A percentile compares a stretch with the other conserved stretches of the same genome.
These are phyloP conservation scores for Entelurus aequoreus DNA, from an alignment of 2,113 vertebrate species.

Conservation along the genomic window DNA sequence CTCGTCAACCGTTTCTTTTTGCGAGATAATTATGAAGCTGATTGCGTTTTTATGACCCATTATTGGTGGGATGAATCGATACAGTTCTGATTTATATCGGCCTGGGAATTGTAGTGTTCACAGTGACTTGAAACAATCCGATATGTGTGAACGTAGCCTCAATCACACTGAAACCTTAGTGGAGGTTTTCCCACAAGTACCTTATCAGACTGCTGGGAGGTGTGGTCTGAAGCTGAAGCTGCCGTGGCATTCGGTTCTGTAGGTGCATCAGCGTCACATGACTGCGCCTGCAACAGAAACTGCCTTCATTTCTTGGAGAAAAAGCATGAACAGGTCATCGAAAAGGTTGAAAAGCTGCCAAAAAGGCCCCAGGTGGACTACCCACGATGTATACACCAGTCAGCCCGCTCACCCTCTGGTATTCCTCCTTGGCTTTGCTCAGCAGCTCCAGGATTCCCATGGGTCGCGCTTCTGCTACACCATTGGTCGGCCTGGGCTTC, in stretches of 20 bases:
- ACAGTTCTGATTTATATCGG: no score
- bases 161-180: neutral
- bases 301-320: neutral
- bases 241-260: slow-evolving; percentile 33
- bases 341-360: no score
- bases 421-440: slow-evolving; percentile 95
- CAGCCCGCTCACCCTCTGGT: slow-evolving; percentile 80
- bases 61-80: no score
- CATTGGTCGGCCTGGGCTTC: slow-evolving; percentile 76
- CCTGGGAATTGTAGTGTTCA: no score
- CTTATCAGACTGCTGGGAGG: slow-evolving; percentile 56
- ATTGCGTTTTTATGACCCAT: no score
- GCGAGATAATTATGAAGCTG: no score
- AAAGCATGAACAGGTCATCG: neutral
- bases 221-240: slow-evolving; percentile 29
- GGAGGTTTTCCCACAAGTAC: slow-evolving; percentile 24
- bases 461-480: slow-evolving; percentile 73
- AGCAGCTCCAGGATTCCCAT: slow-evolving; percentile 95
- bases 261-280: slow-evolving; percentile 43
- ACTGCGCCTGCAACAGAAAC: slow-evolving; percentile 48
- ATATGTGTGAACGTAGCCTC: no score
- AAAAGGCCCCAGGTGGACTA: no score
- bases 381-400: neutral
- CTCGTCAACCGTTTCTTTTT: no score
- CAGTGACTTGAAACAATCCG: no score